Percentiles rank a stretch among this genome's conserved stretches.
These are phyloP conservation scores for Molossus molossus DNA, from an alignment of 2,797 vertebrate species.

Conservation along the genomic window DNA sequence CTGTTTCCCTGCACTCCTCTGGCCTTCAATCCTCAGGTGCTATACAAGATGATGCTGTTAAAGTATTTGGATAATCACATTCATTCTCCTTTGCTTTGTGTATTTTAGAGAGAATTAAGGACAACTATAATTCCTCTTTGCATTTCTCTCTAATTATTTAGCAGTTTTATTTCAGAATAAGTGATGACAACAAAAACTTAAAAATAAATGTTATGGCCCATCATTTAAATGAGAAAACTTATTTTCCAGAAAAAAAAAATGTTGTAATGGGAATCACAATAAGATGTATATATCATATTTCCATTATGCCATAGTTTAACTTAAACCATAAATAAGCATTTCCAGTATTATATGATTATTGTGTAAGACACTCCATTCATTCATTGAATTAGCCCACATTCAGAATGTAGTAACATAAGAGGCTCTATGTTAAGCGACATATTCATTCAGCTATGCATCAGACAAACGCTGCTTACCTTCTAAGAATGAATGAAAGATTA, in stretches of 20 bases:
- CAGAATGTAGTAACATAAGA: neutral
- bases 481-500: neutral
- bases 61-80: neutral
- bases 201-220: neutral
- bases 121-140: neutral
- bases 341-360: neutral
- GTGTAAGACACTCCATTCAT: neutral
- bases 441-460: neutral
- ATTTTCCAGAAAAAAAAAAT: neutral
- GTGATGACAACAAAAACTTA: neutral
- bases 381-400: neutral
- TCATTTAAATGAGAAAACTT: neutral
- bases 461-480: neutral
- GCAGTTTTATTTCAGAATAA: neutral
- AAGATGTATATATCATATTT: neutral
- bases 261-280: neutral
- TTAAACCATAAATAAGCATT: neutral
- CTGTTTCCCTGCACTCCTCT: neutral
- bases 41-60: neutral
- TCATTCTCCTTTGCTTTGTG: neutral
- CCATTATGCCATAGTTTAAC: neutral
- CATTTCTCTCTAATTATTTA: neutral
- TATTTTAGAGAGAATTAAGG: neutral
- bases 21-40: neutral
- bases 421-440: neutral